Percentiles rank a stretch among this genome's conserved stretches.
These are phyloP conservation scores for Crematogaster levior DNA, from an alignment of 2,888 invertebrate genomes.

Conservation along the genomic window DNA sequence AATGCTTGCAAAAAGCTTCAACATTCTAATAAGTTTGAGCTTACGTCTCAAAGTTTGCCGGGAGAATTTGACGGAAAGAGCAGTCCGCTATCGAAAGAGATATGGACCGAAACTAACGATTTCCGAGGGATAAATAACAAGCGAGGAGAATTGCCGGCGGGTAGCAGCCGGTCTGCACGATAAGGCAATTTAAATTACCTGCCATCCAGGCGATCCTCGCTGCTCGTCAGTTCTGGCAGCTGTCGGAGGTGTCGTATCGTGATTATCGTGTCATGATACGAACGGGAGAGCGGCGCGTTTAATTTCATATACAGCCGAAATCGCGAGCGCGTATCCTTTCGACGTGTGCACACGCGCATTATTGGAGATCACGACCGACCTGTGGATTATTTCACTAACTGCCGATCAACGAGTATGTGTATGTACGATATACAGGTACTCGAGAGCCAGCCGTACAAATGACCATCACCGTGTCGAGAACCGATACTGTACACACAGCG, in stretches of 20 bases:
- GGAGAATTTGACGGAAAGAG: background rate
- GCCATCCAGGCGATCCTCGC: slow-evolving; percentile 56
- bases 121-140: slow-evolving; percentile 54
- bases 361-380: background rate
- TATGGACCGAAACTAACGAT: background rate
- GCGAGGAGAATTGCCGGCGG: slow-evolving; percentile 16
- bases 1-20: background rate
- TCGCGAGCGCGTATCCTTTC: slow-evolving; percentile 43
- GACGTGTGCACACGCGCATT: background rate
- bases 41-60: background rate
- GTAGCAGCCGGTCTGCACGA: slow-evolving; percentile 45
- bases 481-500: background rate
- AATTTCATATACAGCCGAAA: slow-evolving; percentile 58
- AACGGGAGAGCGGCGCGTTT: slow-evolving; percentile 43
- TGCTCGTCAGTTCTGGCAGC: slow-evolving; percentile 58
- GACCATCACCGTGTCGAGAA: slow-evolving; percentile 26
- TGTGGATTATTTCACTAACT: slow-evolving; percentile 16
- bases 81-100: background rate
- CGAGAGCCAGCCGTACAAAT: slow-evolving; percentile 6
- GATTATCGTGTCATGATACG: slow-evolving; percentile 66
- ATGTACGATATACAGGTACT: background rate
- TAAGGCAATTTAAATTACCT: slow-evolving; percentile 72
- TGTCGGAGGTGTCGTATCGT: slow-evolving; percentile 64
- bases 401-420: slow-evolving; percentile 14
- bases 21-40: background rate